phyloP scores from a whole-genome alignment of 2,888 invertebrate species.

The Acanthosepion pharaonis region DNA sequence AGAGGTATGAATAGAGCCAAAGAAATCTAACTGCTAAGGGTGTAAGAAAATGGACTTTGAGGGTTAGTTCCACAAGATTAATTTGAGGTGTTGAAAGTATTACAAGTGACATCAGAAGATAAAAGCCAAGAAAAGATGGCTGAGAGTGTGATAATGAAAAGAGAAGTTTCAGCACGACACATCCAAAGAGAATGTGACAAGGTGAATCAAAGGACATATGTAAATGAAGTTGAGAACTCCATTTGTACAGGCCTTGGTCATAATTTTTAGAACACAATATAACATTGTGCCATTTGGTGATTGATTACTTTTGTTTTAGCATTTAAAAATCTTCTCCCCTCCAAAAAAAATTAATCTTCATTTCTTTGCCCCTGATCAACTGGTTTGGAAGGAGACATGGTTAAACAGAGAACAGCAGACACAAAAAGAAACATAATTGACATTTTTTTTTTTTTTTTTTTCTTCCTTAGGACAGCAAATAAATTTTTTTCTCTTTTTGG shows the following conservation, averaged over 20 bases:
- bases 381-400: neutral
- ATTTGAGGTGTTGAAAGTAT: neutral
- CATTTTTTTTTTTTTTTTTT: neutral
- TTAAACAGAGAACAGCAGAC: neutral
- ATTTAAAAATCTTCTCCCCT: neutral
- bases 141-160: neutral
- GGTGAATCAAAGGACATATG: neutral
- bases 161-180: neutral
- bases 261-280: neutral
- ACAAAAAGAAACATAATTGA: neutral
- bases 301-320: slow-evolving; percentile 8
- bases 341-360: neutral
- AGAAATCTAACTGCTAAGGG: neutral
- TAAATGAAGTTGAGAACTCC: neutral
- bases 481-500: neutral
- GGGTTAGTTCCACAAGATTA: neutral
- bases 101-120: neutral
- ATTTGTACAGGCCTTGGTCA: neutral
- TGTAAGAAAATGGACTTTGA: neutral
- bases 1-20: neutral
- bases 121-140: neutral
- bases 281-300: neutral
- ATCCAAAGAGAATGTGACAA: neutral
- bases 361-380: neutral
- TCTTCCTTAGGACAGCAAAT: neutral